Percentiles rank a stretch among this genome's conserved stretches.
phyloP scores from a whole-genome alignment of 1,140 invertebrate species.

The Panulirus ornatus region DNA sequence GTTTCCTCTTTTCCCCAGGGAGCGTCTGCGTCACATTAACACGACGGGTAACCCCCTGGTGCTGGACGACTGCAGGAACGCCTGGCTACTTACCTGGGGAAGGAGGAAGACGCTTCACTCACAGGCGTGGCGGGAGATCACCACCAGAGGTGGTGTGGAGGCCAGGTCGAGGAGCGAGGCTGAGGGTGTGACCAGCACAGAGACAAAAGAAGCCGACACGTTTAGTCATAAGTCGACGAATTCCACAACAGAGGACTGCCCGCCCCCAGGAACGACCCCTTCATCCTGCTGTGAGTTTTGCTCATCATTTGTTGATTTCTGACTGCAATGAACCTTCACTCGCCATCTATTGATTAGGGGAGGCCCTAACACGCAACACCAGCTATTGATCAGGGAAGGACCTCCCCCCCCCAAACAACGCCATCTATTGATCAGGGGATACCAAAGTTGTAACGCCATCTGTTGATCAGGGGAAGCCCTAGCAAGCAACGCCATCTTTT shows the following conservation, averaged over 20 bases:
- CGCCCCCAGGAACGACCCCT: background rate
- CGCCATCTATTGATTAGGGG: too few relatives aligned
- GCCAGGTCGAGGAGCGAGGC: background rate
- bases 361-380: too few relatives aligned
- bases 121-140: background rate
- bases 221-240: background rate
- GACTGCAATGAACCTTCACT: too few relatives aligned
- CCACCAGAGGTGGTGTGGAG: background rate
- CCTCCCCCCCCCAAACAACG: too few relatives aligned
- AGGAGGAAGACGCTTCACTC: background rate
- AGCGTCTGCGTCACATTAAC: conserved; percentile 23
- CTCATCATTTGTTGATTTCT: background rate
- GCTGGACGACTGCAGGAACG: conserved; percentile 6
- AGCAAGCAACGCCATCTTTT: too few relatives aligned
- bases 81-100: conserved; percentile 7
- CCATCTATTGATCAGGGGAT: too few relatives aligned
- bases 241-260: background rate
- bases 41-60: background rate
- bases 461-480: too few relatives aligned
- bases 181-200: background rate
- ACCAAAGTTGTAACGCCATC: too few relatives aligned
- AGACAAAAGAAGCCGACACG: background rate
- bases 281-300: conserved; percentile 18
- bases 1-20: background rate
- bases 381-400: too few relatives aligned